Evolutionary conservation across 1,140 invertebrate genomes (phyloP), one percentile per base, ranked within the genome.

Genomic region (Pygmarrhopalites habei): DNA sequence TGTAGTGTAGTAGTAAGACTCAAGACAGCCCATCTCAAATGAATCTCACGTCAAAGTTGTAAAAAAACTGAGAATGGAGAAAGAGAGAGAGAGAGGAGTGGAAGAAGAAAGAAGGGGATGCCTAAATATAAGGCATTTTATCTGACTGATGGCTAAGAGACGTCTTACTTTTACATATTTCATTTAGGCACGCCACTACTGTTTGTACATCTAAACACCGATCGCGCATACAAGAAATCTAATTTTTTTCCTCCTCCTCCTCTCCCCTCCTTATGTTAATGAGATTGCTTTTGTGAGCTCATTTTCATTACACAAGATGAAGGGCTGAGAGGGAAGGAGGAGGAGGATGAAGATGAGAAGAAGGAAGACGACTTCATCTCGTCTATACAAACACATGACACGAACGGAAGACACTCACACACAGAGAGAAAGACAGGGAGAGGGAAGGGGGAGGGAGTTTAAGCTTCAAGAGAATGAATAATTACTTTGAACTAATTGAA

Each of bases 401-500:
- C n/a, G n/a, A n/a, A n/a, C n/a, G n/a, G n/a, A n/a, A n/a, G n/a
- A n/a, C n/a, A n/a, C n/a, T n/a, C n/a, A n/a, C n/a, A n/a, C n/a
- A n/a, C n/a, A n/a, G n/a, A n/a, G n/a, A n/a, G n/a, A n/a, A n/a
- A n/a, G n/a, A n/a, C n/a, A n/a, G n/a, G n/a, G n/a, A n/a, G n/a
- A n/a, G n/a, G n/a, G n/a, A 47, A 47, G 19, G 19, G 19, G 19
- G 46, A 49, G 21, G 58, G 41, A 30, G 25, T 41, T n/a, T 41
- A 52, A 52, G 19, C 35, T 41, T 49, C 51, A n/a, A n/a, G n/a
- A 35, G 49, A 53, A 56, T 55, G 60, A 62, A 62, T 62, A 62
- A 62, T 62, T 62, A 62, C 60, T 53, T 51, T 56, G 17, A 43
- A 62, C 51, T 62, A 56, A 62, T 55, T 55, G 60, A 61, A 62